These are phyloP conservation scores for Dromiciops gliroides DNA, from an alignment of 2,113 vertebrate species.

Conservation along the genomic window DNA sequence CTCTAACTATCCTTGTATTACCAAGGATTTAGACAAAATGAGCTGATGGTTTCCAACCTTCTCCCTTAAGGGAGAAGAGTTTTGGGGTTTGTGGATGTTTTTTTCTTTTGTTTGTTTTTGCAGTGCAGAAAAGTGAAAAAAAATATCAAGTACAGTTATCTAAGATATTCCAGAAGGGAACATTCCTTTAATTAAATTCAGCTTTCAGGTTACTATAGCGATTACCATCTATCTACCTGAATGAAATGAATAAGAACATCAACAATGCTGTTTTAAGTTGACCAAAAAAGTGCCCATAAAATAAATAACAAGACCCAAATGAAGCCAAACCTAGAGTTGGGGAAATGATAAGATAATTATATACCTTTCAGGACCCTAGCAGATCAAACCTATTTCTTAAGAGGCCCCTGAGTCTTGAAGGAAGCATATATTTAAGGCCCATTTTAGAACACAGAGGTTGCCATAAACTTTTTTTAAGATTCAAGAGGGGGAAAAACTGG, in stretches of 20 bases:
- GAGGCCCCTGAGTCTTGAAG: conserved; percentile 59
- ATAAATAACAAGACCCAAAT: neutral
- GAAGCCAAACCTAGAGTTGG: neutral
- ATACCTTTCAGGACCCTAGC: conserved; percentile 54
- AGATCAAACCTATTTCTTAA: conserved; percentile 63
- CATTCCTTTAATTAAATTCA: neutral
- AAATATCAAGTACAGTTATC: conserved; percentile 32
- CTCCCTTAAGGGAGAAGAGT: neutral
- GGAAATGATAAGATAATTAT: conserved; percentile 60
- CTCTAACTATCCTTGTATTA: conserved; percentile 18
- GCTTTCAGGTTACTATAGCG: neutral
- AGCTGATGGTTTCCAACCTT: neutral
- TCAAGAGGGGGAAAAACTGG: conserved; percentile 45
- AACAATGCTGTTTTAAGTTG: neutral
- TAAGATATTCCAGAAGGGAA: conserved; percentile 25
- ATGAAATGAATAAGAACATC: neutral
- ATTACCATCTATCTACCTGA: conserved; percentile 36
- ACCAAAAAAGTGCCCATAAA: neutral
- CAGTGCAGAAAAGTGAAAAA: conserved; percentile 9
- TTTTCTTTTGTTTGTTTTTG: neutral
- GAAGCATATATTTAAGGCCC: conserved; percentile 39
- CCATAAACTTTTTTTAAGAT: conserved; percentile 74
- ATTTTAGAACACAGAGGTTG: conserved; percentile 63
- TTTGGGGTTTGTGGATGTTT: neutral
- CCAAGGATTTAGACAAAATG: neutral